Base-by-base conservation (phyloP, 2,113 vertebrate species). In the Myiagra hebetior region DNA sequence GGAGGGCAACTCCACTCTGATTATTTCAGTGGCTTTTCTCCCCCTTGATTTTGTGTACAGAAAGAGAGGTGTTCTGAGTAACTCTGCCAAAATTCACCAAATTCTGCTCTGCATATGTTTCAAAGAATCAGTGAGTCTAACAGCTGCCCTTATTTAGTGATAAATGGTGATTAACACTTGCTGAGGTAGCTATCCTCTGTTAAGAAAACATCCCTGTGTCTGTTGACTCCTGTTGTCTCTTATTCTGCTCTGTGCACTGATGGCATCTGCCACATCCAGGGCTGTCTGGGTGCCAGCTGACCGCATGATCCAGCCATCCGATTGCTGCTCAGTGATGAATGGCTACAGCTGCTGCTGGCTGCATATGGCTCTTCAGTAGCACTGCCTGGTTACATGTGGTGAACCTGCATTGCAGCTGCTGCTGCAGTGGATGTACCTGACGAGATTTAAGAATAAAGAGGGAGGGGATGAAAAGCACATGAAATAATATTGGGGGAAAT, bases 391-490 rank as follows among this genome's bases (percentile, higher is more conserved):
- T 60, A 17, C 53, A 3, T 26, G 57, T n/a, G 75, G 72, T n/a
- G 86, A 70, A 79, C 41, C 92, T 42, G 72, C 60, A 37, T 64
- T 87, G 91, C 84, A 91, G 91, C 47, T 62, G 3, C 56, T 73
- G 27, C 42, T 75, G 37, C 37, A 37, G 37, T 37, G 56, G 88
- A 44, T 31, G 7, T 62, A 57, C 42, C 44, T 33, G 46, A 67
- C 33, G n/a, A 64, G 13, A 77, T 9, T 35, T 35, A 59, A 79
- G 60, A 52, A 62, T 47, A 65, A 73, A 63, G 22, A 11, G 16
- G 4, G 9, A 52, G 13, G 2, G 11, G 7, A 3, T 0, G 0
- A 13, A 8, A 7, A 19, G 31, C 6, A 42, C 4, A 0, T 73
- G 30, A 89, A 96, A 73, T 55, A 65, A 77, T 16, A 31, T 1